phyloP scores from a whole-genome alignment of 2,888 invertebrate species.

The Drosophila neonasuta region DNA sequence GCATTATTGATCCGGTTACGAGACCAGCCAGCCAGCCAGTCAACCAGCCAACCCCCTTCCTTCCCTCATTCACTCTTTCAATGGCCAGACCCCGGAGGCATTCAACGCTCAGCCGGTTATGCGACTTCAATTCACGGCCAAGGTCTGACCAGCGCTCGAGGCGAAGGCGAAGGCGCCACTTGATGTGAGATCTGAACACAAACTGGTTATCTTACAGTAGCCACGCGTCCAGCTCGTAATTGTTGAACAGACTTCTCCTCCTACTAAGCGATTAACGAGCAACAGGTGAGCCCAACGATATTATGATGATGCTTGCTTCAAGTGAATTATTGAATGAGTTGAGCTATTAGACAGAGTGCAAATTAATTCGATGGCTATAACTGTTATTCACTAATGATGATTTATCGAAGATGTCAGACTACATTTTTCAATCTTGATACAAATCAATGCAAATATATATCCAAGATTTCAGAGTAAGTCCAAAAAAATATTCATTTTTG shows the following conservation, averaged over 20 bases:
- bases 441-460: too few relatives aligned
- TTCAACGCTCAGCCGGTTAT: conserved; percentile 37
- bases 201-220: conserved; percentile 22
- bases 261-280: neutral
- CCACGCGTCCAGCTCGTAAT: conserved; percentile 13
- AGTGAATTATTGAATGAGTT: neutral
- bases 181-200: neutral
- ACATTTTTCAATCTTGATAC: too few relatives aligned
- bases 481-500: neutral
- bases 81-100: neutral
- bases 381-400: too few relatives aligned
- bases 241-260: neutral
- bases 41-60: conserved; percentile 8
- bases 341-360: neutral
- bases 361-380: too few relatives aligned
- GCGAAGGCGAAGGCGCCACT: conserved; percentile 13
- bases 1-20: conserved; percentile 60
- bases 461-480: too few relatives aligned
- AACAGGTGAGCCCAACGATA: conserved; percentile 8
- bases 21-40: conserved; percentile 21
- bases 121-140: conserved; percentile 50
- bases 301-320: neutral
- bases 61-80: neutral
- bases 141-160: conserved; percentile 38
- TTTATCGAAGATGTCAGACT: too few relatives aligned